Evolutionary conservation across 2,113 vertebrate genomes (phyloP).

Genomic region (Psettodes erumei): DNA sequence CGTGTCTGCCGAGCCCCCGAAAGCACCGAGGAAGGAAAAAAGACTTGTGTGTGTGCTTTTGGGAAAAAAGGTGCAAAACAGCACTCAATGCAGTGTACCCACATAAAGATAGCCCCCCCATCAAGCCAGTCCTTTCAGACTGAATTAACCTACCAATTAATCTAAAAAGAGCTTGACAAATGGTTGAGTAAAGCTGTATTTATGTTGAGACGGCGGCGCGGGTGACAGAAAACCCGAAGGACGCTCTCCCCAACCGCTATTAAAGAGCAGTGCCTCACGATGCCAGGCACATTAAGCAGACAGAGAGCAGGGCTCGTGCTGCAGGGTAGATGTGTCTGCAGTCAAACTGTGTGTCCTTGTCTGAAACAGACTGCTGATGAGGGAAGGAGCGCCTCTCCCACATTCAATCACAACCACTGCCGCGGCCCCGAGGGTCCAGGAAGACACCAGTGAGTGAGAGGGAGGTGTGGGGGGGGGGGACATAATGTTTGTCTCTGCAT

Average conservation of each 20-base stretch:
- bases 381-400: slow-evolving; percentile 65
- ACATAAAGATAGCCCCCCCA: too few species aligned
- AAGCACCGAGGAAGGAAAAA: not conserved
- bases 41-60: not conserved
- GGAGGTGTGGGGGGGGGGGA: slow-evolving; percentile 40
- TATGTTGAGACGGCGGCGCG: too few species aligned
- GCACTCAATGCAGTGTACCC: too few species aligned
- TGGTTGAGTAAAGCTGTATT: too few species aligned
- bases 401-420: slow-evolving; percentile 69
- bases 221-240: slow-evolving; percentile 36
- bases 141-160: too few species aligned
- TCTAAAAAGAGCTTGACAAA: too few species aligned
- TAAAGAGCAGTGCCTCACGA: slow-evolving; percentile 50
- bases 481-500: slow-evolving; percentile 34
- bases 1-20: not conserved
- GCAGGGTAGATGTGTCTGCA: slow-evolving; percentile 70
- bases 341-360: slow-evolving; percentile 75
- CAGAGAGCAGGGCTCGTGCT: slow-evolving; percentile 61
- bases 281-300: slow-evolving; percentile 60
- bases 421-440: slow-evolving; percentile 46
- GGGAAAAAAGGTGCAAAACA: not conserved
- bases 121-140: too few species aligned
- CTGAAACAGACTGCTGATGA: slow-evolving; percentile 76
- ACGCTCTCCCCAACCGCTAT: slow-evolving; percentile 15
- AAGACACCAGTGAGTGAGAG: slow-evolving; percentile 53